A percentile compares a stretch with the other conserved stretches of the same genome.
Conservation (phyloP, 1,140 invertebrate species). For the Archivesica marissinica region DNA sequence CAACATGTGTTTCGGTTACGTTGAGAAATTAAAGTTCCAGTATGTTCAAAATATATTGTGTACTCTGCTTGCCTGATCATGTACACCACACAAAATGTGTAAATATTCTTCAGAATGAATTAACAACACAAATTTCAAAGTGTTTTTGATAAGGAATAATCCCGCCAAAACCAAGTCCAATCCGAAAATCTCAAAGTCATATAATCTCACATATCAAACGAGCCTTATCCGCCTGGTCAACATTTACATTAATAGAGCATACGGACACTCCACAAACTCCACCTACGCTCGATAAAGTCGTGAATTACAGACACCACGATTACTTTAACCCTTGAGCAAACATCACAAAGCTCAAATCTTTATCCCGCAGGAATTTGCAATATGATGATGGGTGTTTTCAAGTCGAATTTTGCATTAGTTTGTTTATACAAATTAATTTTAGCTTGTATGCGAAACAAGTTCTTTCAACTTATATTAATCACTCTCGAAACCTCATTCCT, state of each 20-base stretch:
- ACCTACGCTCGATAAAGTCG: conserved; percentile 13
- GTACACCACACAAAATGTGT: too few species aligned
- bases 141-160: not conserved
- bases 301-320: too few species aligned
- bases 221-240: conserved; percentile 26
- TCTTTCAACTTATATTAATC: too few species aligned
- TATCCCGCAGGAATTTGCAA: not conserved
- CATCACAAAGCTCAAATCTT: not conserved
- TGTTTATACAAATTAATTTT: too few species aligned
- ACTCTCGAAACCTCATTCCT: too few species aligned
- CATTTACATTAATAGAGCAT: conserved; percentile 12
- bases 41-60: too few species aligned
- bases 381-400: not conserved
- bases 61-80: too few species aligned
- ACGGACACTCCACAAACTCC: conserved; percentile 23
- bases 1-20: too few species aligned
- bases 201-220: conserved; percentile 12
- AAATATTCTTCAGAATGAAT: not conserved
- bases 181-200: not conserved
- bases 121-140: not conserved
- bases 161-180: conserved; percentile 31
- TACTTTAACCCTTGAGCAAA: conserved; percentile 28
- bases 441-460: too few species aligned
- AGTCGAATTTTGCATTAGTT: not conserved
- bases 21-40: too few species aligned